A percentile compares a stretch with the other conserved stretches of the same genome.
phyloP scores from a whole-genome alignment of 2,888 invertebrate species.

The Mesoligia furuncula region DNA sequence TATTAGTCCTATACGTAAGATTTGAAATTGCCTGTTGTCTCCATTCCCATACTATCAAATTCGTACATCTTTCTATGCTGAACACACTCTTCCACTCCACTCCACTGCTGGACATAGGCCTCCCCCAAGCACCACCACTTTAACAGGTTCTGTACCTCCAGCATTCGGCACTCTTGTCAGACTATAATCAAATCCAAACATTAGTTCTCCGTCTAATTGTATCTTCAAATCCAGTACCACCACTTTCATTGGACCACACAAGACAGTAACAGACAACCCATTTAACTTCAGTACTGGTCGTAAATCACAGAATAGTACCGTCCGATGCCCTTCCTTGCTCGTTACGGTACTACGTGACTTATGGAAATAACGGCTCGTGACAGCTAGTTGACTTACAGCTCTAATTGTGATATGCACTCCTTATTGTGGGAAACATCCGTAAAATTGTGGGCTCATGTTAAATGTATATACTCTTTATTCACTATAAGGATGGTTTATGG shows the following conservation, averaged over 20 bases:
- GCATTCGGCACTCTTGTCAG: not conserved
- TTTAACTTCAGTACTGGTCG: constrained; percentile 57
- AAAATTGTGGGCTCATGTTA: constrained; percentile 39
- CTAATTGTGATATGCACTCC: constrained; percentile 67
- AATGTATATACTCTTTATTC: not conserved
- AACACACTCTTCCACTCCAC: not conserved
- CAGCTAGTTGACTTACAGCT: constrained; percentile 66
- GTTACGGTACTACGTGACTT: constrained; percentile 76
- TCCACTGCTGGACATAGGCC: not conserved
- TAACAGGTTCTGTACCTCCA: not conserved
- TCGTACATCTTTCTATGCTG: not conserved
- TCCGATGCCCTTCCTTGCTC: constrained; percentile 64
- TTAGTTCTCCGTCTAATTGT: constrained; percentile 10
- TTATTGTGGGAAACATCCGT: constrained; percentile 49
- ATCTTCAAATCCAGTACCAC: constrained; percentile 23
- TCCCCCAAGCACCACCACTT: not conserved
- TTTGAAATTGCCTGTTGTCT: not conserved
- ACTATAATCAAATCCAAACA: not conserved
- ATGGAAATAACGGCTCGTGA: constrained; percentile 74
- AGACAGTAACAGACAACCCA: constrained; percentile 57
- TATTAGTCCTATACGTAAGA: constrained; percentile 7
- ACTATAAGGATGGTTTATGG: not conserved
- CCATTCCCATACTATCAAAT: not conserved
- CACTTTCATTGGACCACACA: constrained; percentile 48
- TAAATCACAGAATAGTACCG: constrained; percentile 67